These are phyloP conservation scores for Loris lydekkerianus DNA, from an alignment of 2,797 vertebrate genomes.

Conservation along the genomic window DNA sequence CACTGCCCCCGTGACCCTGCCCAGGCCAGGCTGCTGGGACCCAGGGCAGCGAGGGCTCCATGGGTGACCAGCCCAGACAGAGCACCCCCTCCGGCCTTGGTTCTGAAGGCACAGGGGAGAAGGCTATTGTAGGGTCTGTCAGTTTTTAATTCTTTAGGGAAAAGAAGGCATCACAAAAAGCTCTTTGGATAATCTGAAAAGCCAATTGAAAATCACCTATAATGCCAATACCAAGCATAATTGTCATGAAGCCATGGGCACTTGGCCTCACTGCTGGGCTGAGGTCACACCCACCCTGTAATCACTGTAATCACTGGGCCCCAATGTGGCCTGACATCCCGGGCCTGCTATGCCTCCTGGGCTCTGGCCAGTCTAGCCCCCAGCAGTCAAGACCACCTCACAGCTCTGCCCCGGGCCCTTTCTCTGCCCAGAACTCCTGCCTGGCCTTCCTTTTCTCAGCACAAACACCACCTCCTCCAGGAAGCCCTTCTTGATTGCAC, in stretches of 20 bases:
- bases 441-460: background rate
- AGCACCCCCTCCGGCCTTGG: accelerated
- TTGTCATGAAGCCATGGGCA: accelerated
- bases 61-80: accelerated
- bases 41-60: background rate
- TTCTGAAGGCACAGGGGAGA: background rate
- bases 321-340: background rate
- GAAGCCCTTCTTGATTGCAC: background rate
- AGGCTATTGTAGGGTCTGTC: accelerated
- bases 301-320: no score
- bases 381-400: background rate
- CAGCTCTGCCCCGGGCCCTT: background rate
- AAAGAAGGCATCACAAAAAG: background rate
- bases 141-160: background rate
- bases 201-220: accelerated
- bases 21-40: background rate
- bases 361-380: background rate
- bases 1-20: accelerated
- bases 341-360: no score
- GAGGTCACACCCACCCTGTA: accelerated
- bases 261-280: accelerated
- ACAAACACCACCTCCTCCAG: background rate
- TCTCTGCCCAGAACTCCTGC: background rate
- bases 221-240: background rate
- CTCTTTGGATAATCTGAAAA: no score